Base-by-base conservation (phyloP, 2,797 vertebrate species). In the Florisuga fusca region DNA sequence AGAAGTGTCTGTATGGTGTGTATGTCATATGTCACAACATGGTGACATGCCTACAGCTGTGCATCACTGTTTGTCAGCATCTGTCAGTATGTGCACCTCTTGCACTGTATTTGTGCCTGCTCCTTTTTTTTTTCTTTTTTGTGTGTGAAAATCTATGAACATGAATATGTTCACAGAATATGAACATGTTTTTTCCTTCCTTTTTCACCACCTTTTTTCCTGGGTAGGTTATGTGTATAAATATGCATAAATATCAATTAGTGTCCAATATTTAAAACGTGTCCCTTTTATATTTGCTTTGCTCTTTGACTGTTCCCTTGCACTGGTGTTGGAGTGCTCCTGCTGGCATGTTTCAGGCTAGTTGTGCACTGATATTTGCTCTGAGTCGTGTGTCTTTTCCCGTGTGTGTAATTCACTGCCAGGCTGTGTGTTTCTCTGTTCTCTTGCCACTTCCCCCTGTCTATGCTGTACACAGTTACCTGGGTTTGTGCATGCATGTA, bases 361-460 rank as follows among this genome's bases (percentile, higher is more conserved):
- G 87, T 48, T 82, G 54, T 90, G 89, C 93, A 33, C 7, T 71
- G 64, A 51, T 81, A 89, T 89, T 91, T 96, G 89, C 55, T 97
- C 90, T 0, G 17, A 93, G 79, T 77, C 27, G 43, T 54, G 78
- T 58, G 77, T 61, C 91, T 95, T 93, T 80, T 89, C 91, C 95
- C 90, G 59, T 25, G 82, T 94, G 93, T 93, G 87, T 48, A 84
- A 93, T 96, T 96, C 93, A n/a, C 81, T 67, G 82, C 45, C 63
- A 94, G 71, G 80, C 76, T 80, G 31, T 73, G 68, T 88, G 86
- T 71, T 91, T 68, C 89, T 68, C 84, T 55, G 19, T 94, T 96
- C 86, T 81, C 66, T 76, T 77, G 54, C 84, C 22, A 2, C 86
- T 94, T 87, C 63, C 89, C 58, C 64, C 20, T 41, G 18, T 43